These are phyloP conservation scores for Hydrotaea cyrtoneurina DNA, from an alignment of 2,888 invertebrate genomes.

Conservation along the genomic window DNA sequence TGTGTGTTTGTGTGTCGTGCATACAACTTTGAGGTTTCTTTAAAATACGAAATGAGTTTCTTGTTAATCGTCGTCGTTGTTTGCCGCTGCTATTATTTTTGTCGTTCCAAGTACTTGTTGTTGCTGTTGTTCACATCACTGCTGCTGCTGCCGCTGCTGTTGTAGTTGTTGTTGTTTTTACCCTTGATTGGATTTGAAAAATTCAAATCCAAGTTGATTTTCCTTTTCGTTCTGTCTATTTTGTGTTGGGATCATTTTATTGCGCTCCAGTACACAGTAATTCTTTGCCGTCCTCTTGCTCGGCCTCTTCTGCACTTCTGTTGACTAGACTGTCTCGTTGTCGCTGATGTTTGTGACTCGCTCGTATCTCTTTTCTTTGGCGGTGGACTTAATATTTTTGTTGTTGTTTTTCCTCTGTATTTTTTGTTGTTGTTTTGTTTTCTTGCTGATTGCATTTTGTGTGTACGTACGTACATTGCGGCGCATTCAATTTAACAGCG, in stretches of 20 bases:
- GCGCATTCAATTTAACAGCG: constrained; percentile 30
- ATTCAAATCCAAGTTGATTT: constrained; percentile 31
- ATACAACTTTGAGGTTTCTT: constrained; percentile 32
- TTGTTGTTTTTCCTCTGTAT: constrained; percentile 34
- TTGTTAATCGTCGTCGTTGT: constrained; percentile 23
- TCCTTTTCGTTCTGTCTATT: background rate
- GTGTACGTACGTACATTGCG: constrained; percentile 1
- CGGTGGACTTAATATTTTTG: constrained; percentile 13
- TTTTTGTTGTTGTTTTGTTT: constrained; percentile 19
- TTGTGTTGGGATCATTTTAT: background rate
- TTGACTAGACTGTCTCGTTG: background rate
- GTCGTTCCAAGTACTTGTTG: constrained; percentile 20
- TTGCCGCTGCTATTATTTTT: constrained; percentile 19
- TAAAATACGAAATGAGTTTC: constrained; percentile 36
- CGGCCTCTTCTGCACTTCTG: background rate
- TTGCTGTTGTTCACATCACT: background rate
- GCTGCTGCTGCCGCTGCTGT: background rate
- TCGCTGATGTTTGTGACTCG: background rate
- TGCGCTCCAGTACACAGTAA: background rate
- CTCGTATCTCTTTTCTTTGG: background rate
- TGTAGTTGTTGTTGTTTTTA: constrained; percentile 32
- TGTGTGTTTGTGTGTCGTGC: background rate
- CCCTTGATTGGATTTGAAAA: constrained; percentile 40
- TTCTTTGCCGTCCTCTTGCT: background rate
- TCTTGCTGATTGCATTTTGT: constrained; percentile 41